Base-by-base conservation (phyloP, 23 tunicate species). In the Trididemnum clinides region DNA sequence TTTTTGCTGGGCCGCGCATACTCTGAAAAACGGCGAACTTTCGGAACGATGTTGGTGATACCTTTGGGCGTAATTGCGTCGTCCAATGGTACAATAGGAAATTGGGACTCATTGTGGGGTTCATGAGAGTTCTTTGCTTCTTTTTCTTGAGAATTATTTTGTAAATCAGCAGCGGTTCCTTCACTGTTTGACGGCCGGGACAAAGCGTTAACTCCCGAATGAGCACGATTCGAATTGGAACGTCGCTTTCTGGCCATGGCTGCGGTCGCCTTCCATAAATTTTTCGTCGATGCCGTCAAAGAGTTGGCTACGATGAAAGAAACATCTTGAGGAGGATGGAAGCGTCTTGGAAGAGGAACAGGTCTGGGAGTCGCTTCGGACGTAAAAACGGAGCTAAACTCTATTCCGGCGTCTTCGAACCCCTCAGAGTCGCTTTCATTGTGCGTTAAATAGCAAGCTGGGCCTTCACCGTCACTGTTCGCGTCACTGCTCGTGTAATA, bases 401-500 rank as follows among this genome's bases (percentile, higher is more conserved):
- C 91, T 7, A 87, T 28, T 6, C 91, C 78, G 21, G 91, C 91
- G 71, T 87, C 91, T 7, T 81, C 91, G 44, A 87, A 87, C 26
- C 91, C 91, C 71, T 87, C 91, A 4, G 91, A 87, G 0, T 80
- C 85, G 85, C 91, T 87, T 28, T 87, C 85, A 54, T 38, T 51
- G 35, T 87, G 91, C 22, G 91, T 87, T 49, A 87, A 73, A 72
- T 87, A 87, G 57, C 91, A 87, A 1, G 91, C 91, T 12, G 91
- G 91, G 25, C 85, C 91, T 80, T 87, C 91, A 23, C 81, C 91
- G 72, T 87, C 91, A 36, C 91, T 87, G 58, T 87, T 87, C 30
- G 85, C 91, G 39, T 87, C 91, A 54, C 91, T 87, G 85, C 91
- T 87, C 34, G 59, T 73, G 22, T 80, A 33, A 71, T 69, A 69